phyloP scores from a whole-genome alignment of 2,888 invertebrate genomes.

The Heteropelma amictum region DNA sequence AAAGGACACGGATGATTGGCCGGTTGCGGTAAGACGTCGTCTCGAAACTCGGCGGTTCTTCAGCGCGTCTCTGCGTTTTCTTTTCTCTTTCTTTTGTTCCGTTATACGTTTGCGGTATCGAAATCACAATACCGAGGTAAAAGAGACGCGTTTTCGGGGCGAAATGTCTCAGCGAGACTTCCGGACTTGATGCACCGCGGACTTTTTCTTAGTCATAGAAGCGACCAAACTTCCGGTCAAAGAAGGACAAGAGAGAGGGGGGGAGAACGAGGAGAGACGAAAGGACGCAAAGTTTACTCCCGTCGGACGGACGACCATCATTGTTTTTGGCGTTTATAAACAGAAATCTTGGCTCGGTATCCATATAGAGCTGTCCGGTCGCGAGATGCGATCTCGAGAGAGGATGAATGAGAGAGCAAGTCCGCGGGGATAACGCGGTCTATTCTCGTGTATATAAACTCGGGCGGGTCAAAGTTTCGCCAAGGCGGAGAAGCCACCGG shows the following conservation, averaged over 20 bases:
- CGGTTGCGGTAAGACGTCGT: no score
- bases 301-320: slow-evolving; percentile 60
- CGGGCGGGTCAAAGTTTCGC: slow-evolving; percentile 35
- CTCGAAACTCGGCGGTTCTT: not conserved
- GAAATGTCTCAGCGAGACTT: slow-evolving; percentile 28
- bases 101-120: no score
- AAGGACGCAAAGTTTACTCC: slow-evolving; percentile 61
- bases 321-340: slow-evolving; percentile 71
- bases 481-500: not conserved
- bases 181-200: not conserved
- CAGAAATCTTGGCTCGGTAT: slow-evolving; percentile 68
- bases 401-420: not conserved
- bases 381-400: not conserved
- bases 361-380: slow-evolving; percentile 47
- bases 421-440: not conserved
- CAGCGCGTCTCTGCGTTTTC: not conserved
- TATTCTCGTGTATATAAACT: not conserved
- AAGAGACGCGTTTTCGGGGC: slow-evolving; percentile 56
- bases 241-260: not conserved
- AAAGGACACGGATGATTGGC: no score
- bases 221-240: slow-evolving; percentile 53
- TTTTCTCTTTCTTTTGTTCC: not conserved
- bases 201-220: slow-evolving; percentile 34
- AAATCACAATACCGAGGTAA: slow-evolving; percentile 14
- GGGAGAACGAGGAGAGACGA: not conserved